Base-by-base conservation (phyloP, 2,888 invertebrate genomes). In the Lydus trimaculatus region DNA sequence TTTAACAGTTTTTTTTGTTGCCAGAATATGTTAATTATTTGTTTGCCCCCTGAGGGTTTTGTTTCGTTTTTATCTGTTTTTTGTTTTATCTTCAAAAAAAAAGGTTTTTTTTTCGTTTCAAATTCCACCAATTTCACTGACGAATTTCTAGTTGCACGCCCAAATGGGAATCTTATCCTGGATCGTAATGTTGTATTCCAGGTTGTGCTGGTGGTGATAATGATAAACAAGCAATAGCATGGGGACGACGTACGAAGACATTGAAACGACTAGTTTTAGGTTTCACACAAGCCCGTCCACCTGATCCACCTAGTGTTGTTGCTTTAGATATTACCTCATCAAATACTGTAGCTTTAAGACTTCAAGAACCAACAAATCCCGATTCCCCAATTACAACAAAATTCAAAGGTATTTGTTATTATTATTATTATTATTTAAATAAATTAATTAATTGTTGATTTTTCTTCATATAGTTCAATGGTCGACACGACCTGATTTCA, bases 381-480 rank as follows among this genome's bases (percentile, higher is more conserved):
- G 95, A 94, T 79, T 92, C 93, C 20, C 91, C 94, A 15, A 91
- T 96, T 69, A 91, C 94, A 78, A 97, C 97, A 43, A 96, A 96
- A 86, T 97, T 94, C 85, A 96, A 92, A 92, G 93, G 95, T 96
- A 85, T 39, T 36, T 36, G n/a, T n/a, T 23, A 28, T 8, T 58
- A 28, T 15, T 28, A 31, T 63, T 43, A 36, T 17, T n/a, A 23
- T 61, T 31, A 61, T 4, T 7, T 25, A 5, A 28, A 13, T 8
- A 48, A 65, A 23, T 39, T 59, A 60, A 31, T 15, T 60, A 28
- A 28, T 25, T 60, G 9, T 11, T 15, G 33, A 62, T 31, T 65
- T 63, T 64, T 64, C 61, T 59, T 67, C 63, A 73, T 72, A 23
- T 85, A 96, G 97, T 98, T 83, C 96, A 98, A 88, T 98, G 98